phyloP scores from a whole-genome alignment of 2,888 invertebrate species.

The Ceratothoa steindachneri region DNA sequence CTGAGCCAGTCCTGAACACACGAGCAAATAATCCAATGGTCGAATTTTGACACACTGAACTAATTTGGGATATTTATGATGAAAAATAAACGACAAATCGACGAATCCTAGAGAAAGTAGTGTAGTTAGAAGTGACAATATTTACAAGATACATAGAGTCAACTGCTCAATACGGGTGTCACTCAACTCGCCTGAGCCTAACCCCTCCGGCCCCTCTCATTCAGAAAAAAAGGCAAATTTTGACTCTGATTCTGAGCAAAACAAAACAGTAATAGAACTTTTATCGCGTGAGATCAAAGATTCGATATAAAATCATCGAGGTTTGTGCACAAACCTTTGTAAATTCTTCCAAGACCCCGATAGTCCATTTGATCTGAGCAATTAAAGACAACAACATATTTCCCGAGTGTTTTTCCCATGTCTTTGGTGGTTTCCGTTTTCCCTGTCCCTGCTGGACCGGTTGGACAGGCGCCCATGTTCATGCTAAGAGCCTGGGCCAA shows the following conservation, averaged over 20 bases:
- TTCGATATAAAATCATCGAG: too few species aligned
- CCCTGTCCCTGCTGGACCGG: conserved; percentile 96
- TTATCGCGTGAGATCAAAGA: too few species aligned
- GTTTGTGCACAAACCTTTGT: conserved; percentile 57
- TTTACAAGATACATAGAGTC: too few species aligned
- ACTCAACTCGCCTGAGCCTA: too few species aligned
- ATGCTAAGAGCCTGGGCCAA: conserved; percentile 90
- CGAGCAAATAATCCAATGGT: background rate
- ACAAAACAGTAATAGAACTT: too few species aligned
- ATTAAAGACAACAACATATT: conserved; percentile 87
- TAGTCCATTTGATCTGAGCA: conserved; percentile 99
- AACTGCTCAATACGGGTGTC: too few species aligned
- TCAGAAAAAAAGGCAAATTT: too few species aligned
- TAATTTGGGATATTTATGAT: background rate
- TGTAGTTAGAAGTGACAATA: too few species aligned
- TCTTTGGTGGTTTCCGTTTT: conserved; percentile 97
- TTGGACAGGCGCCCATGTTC: conserved; percentile 94
- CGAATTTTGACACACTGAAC: background rate
- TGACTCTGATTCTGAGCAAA: too few species aligned
- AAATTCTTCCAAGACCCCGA: conserved; percentile 52
- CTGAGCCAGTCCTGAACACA: conserved; percentile 74
- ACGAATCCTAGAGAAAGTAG: too few species aligned
- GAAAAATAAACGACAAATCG: too few species aligned
- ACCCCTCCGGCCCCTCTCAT: too few species aligned
- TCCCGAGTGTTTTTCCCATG: conserved; percentile 95